phyloP scores from a whole-genome alignment of 2,797 vertebrate genomes.

The Sandelia bainsii region DNA sequence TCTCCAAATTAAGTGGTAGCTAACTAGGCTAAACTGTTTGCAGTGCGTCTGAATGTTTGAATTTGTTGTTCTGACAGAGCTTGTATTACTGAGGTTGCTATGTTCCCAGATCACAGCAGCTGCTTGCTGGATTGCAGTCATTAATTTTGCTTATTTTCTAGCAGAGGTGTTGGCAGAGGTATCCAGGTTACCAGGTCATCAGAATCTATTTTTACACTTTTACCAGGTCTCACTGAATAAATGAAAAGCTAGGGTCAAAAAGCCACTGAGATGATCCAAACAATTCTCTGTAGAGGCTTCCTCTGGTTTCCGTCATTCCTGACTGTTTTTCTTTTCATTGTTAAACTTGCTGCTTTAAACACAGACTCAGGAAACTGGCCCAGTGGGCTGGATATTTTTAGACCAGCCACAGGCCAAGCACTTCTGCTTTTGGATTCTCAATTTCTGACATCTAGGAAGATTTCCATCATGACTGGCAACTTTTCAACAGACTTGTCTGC shows the following conservation, averaged over 20 bases:
- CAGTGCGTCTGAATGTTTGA: not conserved
- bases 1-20: not conserved
- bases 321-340: not conserved
- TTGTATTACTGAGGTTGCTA: not conserved
- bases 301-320: not conserved
- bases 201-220: not conserved
- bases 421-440: conserved; percentile 63
- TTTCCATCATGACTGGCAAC: conserved; percentile 41
- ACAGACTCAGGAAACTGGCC: conserved; percentile 29
- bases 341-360: conserved; percentile 20
- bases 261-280: not conserved
- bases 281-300: not conserved
- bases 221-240: not conserved
- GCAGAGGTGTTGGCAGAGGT: not conserved
- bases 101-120: not conserved
- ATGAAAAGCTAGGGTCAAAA: not conserved
- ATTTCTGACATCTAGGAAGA: conserved; percentile 45
- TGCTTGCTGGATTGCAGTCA: not conserved
- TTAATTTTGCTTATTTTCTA: not conserved
- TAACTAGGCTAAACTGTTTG: not conserved
- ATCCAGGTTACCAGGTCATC: not conserved
- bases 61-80: not conserved
- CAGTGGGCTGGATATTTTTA: conserved; percentile 41
- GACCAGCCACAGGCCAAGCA: conserved; percentile 4
- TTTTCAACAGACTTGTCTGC: conserved; percentile 39